Conservation (phyloP, 2,113 vertebrate genomes). For the Empidonax alnorum region DNA sequence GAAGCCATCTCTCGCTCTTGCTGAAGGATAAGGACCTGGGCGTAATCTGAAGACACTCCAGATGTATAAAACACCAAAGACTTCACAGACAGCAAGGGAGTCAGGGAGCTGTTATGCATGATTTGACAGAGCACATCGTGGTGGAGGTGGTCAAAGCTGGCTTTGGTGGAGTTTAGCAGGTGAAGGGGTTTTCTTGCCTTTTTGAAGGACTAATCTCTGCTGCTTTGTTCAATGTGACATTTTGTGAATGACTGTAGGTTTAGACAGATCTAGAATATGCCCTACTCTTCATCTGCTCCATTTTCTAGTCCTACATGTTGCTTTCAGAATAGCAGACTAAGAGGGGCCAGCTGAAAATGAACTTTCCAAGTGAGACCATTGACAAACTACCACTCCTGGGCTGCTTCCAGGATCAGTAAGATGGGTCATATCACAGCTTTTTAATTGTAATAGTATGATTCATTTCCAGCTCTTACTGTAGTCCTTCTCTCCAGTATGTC, state of each 20-base stretch:
- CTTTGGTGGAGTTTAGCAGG: neutral
- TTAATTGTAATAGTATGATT: neutral
- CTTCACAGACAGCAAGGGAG: neutral
- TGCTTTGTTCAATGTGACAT: neutral
- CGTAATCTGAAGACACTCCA: neutral
- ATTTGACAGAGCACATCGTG: neutral
- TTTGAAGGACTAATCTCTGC: neutral
- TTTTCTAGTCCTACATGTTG: neutral
- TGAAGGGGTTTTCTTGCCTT: neutral
- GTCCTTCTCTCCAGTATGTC: neutral
- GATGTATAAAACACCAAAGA: neutral
- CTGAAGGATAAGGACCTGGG: neutral
- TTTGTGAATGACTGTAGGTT: neutral
- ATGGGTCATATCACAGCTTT: neutral
- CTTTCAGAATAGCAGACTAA: neutral
- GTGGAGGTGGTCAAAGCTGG: neutral
- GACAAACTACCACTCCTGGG: neutral
- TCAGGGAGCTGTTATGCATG: neutral
- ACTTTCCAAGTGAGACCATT: neutral
- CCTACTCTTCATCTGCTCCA: neutral
- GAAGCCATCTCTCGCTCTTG: neutral
- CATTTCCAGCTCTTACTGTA: neutral
- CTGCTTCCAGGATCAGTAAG: neutral
- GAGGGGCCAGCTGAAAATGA: neutral
- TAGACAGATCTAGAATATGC: neutral